A percentile compares a stretch with the other conserved stretches of the same genome.
These are phyloP conservation scores for Sebastes ruberrimus DNA, from an alignment of 2,797 vertebrate genomes.

Conservation along the genomic window DNA sequence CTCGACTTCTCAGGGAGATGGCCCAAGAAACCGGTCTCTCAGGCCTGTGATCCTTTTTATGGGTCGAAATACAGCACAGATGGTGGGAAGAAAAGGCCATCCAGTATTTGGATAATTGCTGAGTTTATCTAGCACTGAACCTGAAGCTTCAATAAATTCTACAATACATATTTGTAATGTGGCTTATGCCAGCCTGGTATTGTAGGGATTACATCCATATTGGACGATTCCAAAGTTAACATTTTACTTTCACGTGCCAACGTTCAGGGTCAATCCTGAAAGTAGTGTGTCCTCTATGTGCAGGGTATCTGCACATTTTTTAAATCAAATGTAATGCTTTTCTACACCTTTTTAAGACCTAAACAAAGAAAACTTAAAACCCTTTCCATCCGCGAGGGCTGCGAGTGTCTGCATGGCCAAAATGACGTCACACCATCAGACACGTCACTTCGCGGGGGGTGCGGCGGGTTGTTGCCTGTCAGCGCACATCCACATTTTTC, in stretches of 20 bases:
- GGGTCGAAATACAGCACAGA: slow-evolving; percentile 23
- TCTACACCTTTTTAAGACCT: too few relatives aligned
- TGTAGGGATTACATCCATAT: not conserved
- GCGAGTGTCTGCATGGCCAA: too few relatives aligned
- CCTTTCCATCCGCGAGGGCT: too few relatives aligned
- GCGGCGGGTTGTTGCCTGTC: too few relatives aligned
- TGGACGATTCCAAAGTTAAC: not conserved
- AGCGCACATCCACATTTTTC: too few relatives aligned
- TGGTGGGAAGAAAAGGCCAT: not conserved
- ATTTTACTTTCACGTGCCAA: not conserved
- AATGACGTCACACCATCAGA: too few relatives aligned
- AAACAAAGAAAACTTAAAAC: too few relatives aligned
- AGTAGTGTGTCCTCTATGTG: too few relatives aligned
- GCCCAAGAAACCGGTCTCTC: slow-evolving; percentile 17
- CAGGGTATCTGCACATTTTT: not conserved
- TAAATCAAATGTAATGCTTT: too few relatives aligned
- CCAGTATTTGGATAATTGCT: slow-evolving; percentile 16
- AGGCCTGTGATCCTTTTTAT: not conserved
- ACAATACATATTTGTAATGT: not conserved
- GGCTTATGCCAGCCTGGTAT: not conserved
- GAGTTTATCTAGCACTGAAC: not conserved
- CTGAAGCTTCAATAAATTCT: not conserved
- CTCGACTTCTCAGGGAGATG: not conserved
- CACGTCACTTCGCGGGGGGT: too few relatives aligned
- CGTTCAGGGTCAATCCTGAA: not conserved